A percentile compares a stretch with the other conserved stretches of the same genome.
Conservation (phyloP, 2,888 invertebrate species). For the Tiliacea aurago region DNA sequence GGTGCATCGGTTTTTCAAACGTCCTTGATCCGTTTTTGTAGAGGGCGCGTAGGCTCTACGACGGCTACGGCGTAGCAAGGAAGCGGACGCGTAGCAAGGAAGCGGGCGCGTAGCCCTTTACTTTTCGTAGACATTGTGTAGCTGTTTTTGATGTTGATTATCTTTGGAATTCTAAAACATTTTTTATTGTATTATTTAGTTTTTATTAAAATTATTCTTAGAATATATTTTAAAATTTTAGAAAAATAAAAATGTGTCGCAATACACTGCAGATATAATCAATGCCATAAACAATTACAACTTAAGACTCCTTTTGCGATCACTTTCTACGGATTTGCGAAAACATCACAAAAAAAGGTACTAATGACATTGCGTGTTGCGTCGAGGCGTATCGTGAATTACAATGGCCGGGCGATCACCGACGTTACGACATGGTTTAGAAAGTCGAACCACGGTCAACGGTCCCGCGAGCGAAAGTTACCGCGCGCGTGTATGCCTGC, state of each 20-base stretch:
- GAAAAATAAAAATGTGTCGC: too few relatives aligned
- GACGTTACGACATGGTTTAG: slow-evolving; percentile 88
- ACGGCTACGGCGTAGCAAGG: slow-evolving; percentile 61
- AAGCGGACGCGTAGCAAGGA: slow-evolving; percentile 48
- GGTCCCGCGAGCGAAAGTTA: slow-evolving; percentile 88
- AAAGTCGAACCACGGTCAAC: slow-evolving; percentile 89
- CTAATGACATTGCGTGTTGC: slow-evolving; percentile 86
- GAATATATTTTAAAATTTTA: too few relatives aligned
- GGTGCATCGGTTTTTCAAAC: slow-evolving; percentile 17
- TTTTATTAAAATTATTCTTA: not conserved
- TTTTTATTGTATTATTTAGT: not conserved
- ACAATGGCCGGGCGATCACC: slow-evolving; percentile 87
- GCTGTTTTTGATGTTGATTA: not conserved
- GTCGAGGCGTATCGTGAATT: slow-evolving; percentile 85
- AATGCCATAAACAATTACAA: slow-evolving; percentile 16
- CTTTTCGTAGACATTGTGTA: slow-evolving; percentile 29
- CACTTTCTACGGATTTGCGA: slow-evolving; percentile 86
- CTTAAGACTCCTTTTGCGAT: slow-evolving; percentile 29
- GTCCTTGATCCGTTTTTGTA: slow-evolving; percentile 46
- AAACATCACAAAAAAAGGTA: slow-evolving; percentile 80
- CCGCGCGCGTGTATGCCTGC: slow-evolving; percentile 75
- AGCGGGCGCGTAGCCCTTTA: slow-evolving; percentile 30
- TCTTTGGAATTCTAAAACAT: not conserved
- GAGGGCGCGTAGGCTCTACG: slow-evolving; percentile 49
- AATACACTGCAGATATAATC: not conserved